Conservation (phyloP, 2,113 vertebrate genomes). For the Jaculus jaculus region DNA sequence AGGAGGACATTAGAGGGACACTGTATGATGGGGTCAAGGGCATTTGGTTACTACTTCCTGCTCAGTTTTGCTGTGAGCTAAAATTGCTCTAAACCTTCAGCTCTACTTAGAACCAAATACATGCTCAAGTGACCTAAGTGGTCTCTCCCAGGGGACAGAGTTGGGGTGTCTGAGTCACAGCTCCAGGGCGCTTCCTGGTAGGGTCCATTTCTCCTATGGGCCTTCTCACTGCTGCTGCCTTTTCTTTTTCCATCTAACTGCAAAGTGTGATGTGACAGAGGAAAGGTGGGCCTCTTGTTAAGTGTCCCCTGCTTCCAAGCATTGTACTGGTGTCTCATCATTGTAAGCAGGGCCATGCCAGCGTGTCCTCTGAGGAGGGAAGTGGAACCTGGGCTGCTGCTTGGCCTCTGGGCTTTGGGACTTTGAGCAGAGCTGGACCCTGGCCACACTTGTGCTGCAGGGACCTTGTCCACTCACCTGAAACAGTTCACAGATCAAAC, state of each 20-base stretch:
- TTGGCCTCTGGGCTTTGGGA: no score
- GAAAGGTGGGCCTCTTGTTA: neutral
- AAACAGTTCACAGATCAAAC: neutral
- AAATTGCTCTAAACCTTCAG: neutral
- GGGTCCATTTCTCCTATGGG: no score
- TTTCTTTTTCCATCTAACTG: neutral
- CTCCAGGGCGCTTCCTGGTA: no score
- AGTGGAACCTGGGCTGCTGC: neutral
- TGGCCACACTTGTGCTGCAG: neutral
- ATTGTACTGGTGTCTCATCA: neutral
- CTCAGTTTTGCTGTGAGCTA: neutral
- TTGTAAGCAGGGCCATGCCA: neutral
- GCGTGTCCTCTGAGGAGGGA: neutral
- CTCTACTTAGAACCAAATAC: neutral
- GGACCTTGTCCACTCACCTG: neutral
- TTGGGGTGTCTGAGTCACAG: no score
- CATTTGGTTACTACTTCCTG: fast-evolving
- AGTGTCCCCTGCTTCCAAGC: neutral
- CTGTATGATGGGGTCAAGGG: fast-evolving
- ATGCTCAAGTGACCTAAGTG: neutral
- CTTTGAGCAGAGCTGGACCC: neutral
- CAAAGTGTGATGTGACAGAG: neutral
- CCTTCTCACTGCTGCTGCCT: no score
- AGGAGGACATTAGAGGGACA: no score
- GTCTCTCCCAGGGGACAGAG: no score